These are phyloP conservation scores for Pomatostomus ruficeps DNA, from an alignment of 2,113 vertebrate genomes.

Conservation along the genomic window DNA sequence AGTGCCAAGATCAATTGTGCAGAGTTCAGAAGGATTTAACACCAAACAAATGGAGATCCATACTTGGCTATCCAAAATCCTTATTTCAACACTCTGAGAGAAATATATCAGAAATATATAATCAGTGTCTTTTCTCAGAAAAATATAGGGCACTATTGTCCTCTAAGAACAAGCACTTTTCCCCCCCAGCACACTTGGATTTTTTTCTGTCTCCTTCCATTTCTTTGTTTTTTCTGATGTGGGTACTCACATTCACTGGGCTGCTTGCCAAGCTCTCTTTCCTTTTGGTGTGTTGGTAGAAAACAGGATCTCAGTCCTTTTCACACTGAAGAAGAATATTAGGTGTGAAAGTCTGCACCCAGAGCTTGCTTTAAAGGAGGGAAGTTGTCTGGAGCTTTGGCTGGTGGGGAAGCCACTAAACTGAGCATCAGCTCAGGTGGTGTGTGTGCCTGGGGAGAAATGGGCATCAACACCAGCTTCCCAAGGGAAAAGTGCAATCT, in stretches of 20 bases:
- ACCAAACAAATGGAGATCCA: neutral
- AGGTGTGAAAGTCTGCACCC: neutral
- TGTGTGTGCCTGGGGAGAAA: neutral
- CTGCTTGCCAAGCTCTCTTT: neutral
- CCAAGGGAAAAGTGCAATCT: neutral
- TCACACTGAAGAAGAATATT: neutral
- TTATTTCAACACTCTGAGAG: neutral
- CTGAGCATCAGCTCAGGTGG: neutral
- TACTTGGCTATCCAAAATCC: neutral
- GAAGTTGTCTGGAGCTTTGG: neutral
- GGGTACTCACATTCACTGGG: neutral
- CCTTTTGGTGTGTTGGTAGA: neutral
- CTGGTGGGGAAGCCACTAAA: neutral
- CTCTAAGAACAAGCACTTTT: neutral
- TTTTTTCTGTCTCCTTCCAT: neutral
- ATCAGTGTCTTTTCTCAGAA: neutral
- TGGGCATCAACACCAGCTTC: neutral
- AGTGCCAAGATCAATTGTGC: neutral
- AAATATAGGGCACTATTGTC: neutral
- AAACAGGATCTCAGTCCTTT: neutral
- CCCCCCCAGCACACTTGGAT: rapidly evolving
- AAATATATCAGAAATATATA: neutral
- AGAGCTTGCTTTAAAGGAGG: neutral
- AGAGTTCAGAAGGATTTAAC: neutral
- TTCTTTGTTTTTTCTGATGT: neutral